Conservation (phyloP, 2,888 invertebrate genomes). For the Diaprepes abbreviatus region DNA sequence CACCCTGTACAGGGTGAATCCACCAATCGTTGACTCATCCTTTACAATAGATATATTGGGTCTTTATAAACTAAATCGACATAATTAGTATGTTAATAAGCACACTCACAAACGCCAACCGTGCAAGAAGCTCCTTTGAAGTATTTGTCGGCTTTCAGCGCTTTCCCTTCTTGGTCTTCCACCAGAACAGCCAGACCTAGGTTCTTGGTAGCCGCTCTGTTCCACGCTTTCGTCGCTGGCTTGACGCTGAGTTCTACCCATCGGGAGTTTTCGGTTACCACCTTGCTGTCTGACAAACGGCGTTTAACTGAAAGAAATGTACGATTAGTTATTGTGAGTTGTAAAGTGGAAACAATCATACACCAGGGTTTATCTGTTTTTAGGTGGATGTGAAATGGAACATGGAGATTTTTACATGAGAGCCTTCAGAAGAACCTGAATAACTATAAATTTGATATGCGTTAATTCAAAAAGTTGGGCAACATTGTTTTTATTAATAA, state of each 20-base stretch:
- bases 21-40: too few relatives aligned
- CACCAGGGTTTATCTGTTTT: too few relatives aligned
- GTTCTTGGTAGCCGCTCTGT: conserved; percentile 64
- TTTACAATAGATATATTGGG: too few relatives aligned
- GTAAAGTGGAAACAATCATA: too few relatives aligned
- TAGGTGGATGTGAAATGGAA: too few relatives aligned
- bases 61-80: neutral
- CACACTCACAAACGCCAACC: conserved; percentile 68
- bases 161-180: conserved; percentile 73
- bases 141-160: conserved; percentile 69
- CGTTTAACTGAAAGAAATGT: conserved; percentile 64
- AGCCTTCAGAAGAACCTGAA: too few relatives aligned
- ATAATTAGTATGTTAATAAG: conserved; percentile 42
- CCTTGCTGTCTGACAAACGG: conserved; percentile 69
- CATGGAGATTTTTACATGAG: too few relatives aligned
- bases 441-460: too few relatives aligned
- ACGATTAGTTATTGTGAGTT: too few relatives aligned
- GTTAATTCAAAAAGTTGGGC: too few relatives aligned
- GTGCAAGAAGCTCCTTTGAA: conserved; percentile 70
- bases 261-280: conserved; percentile 63
- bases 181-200: conserved; percentile 71
- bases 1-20: too few relatives aligned
- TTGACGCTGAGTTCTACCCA: conserved; percentile 70
- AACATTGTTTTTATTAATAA: too few relatives aligned
- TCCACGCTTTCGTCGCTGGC: conserved; percentile 67